Evolutionary conservation across 2,797 vertebrate species (phyloP), one percentile per base, ranked within the genome.

Genomic region (Podarcis siculus): DNA sequence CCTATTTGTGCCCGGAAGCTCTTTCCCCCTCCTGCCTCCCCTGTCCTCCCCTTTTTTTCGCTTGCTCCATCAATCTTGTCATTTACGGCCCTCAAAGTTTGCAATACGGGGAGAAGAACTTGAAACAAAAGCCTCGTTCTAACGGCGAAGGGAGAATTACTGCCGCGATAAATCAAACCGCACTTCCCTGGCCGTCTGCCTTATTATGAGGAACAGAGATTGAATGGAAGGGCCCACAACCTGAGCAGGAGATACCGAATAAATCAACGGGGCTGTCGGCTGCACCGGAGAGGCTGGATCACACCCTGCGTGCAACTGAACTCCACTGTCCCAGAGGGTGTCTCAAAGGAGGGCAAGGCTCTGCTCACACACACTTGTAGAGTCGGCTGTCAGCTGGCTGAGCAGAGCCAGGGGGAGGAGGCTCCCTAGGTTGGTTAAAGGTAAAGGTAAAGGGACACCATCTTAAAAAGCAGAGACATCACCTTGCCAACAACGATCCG

Each of bases 151-250:
- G 19, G 83, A 82, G 83, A 89, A 82, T 86, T 86, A 82, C 88
- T 69, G 79, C 88, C 82, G 83, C 81, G 83, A 89, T 86, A 89
- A 89, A 89, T 82, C 88, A 89, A 37, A 42, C 30, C 25, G 78
- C 73, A 81, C 83, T 89, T 86, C 82, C 61, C 61, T 69, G 79
- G 88, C 61, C 13, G 61, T 39, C 83, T 89, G 72, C 42, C 83
- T 89, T 82, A 86, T 89, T 86, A 89, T 27, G 25, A 69, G 88
- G 79, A 86, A 77, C 88, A 86, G 79, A 89, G 83, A 89, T 77
- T 69, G 88, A 86, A 89, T 86, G 79, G 82, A 89, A 89, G 72
- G 55, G 79, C 71, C 83, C 71, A 86, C 79, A 82, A 89, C 71
- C 71, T 82, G 83, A 82, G 64, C 79, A 89, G 88, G 32, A 81